Evolutionary conservation across 2,113 vertebrate species (phyloP), one percentile per base, ranked within the genome.

Genomic region (Lophius piscatorius): DNA sequence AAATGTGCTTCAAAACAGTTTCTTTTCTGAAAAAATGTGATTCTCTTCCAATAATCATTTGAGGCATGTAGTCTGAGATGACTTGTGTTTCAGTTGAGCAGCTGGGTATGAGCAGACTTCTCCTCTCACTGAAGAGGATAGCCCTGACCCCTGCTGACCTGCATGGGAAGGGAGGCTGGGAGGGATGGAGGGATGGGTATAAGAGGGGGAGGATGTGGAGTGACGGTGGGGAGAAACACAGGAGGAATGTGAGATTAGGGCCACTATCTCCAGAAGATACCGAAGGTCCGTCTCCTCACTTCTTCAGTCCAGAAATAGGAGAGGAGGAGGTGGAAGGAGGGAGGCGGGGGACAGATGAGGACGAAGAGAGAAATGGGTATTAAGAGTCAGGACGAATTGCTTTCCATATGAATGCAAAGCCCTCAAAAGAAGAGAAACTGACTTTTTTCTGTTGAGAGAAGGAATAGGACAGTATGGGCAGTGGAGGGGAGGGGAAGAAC

Each of bases 211-310:
- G 63, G 74, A 78, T 70, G 64, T 78, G 66, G 72, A 81, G 79
- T 85, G 83, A 92, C 81, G 63, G 78, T 62, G 70, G 70, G 72
- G 74, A 81, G 76, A 87, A 83, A 90, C 74, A 78, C 67, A 56
- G 74, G 73, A 86, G 87, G 87, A 89, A 89, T 86, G 85, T 73
- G 70, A 86, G 85, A 88, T 87, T 87, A 84, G 36, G 17, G 60
- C 58, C 71, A 73, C 83, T 91, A 88, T 91, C 89, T 83, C 18
- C 42, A 44, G 44, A 29, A 73, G 82, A 87, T 87, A 89, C 75
- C 23, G 70, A 83, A 69, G 63, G 75, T 76, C 82, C 45, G 66
- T 84, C 78, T 87, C 70, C 78, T 78, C 78, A 78, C 81, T 83
- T 71, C 80, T 83, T 81, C 78, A 75, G 65, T 47, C 70, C 66